Evolutionary conservation across 2,113 vertebrate genomes (phyloP), one percentile per base, ranked within the genome.

Genomic region (Mionectes macconnelli): DNA sequence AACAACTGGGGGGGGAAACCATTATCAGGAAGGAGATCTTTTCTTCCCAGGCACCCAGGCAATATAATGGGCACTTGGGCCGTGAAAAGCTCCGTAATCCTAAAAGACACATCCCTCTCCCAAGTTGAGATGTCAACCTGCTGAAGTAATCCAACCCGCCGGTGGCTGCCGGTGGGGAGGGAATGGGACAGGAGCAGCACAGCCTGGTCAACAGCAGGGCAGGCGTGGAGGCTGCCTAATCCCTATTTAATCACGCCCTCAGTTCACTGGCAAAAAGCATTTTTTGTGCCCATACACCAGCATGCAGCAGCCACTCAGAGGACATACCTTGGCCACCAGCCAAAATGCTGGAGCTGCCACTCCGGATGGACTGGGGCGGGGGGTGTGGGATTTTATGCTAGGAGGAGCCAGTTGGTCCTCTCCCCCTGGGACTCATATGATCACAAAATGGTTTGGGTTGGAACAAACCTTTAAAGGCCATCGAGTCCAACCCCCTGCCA

Each of bases 31-130:
- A 62, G 27, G 0, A 64, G 78, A 60, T 30, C 64, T 86, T 91
- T 89, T 91, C 77, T 87, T 92, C 69, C 27, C 53, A 30, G 42
- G 87, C 91, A 93, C 40, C 79, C 91, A 83, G 91, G 84, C 89
- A 93, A 87, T 2, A 75, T n/a, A 89, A 95, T n/a, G 64, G 50
- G 80, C 80, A 85, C 89, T 85, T 66, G 64, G 28, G 72, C 37
- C 25, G 14, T 80, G 82, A 89, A 94, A 95, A 87, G 69, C 66
- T 63, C 75, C 5, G 15, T 89, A 96, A 96, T 73, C 80, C 73
- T 64, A 84, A 93, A 84, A 87, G 93, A 90, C 57, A 83, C 62
- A 94, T 82, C 66, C 53, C 68, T 22, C 84, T 44, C 30, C 30
- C 9, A 27, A 55, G 39, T 33, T 47, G 89, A 87, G 91, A 92